Conservation (phyloP, 2,113 vertebrate genomes). For the Electrona antarctica region DNA sequence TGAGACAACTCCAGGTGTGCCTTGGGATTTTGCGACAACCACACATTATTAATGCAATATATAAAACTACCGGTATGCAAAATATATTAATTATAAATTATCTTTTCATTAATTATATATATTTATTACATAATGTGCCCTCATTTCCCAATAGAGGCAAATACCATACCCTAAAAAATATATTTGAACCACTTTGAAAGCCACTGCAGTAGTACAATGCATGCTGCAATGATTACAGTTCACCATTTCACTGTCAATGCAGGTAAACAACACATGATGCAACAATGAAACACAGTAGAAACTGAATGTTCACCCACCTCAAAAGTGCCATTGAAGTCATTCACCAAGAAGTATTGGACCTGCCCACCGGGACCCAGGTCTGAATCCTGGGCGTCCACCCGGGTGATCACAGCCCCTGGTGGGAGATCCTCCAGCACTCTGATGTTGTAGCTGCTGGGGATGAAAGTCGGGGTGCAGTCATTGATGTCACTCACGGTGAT, state of each 20-base stretch:
- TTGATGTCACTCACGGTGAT: constrained; percentile 92
- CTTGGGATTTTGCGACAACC: too few species aligned
- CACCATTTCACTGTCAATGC: neutral
- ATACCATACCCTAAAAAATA: too few species aligned
- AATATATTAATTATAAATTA: too few species aligned
- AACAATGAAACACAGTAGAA: neutral
- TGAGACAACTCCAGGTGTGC: too few species aligned
- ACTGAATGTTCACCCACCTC: constrained; percentile 79
- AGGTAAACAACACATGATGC: neutral
- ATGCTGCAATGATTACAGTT: neutral
- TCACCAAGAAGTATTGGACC: constrained; percentile 88
- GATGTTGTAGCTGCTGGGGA: constrained; percentile 87
- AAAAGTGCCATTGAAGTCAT: constrained; percentile 91
- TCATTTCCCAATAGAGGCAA: too few species aligned
- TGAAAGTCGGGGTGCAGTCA: constrained; percentile 91
- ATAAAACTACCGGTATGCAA: too few species aligned
- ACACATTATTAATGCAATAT: too few species aligned
- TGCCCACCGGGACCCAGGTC: constrained; percentile 91
- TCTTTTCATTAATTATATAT: too few species aligned
- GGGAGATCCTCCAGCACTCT: constrained; percentile 93
- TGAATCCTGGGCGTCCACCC: constrained; percentile 91
- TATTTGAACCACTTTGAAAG: too few species aligned
- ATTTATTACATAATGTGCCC: too few species aligned
- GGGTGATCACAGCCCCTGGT: constrained; percentile 88
- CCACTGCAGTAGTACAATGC: neutral